phyloP scores from a whole-genome alignment of 2,888 invertebrate genomes.

The Omphaloscelis lunosa region DNA sequence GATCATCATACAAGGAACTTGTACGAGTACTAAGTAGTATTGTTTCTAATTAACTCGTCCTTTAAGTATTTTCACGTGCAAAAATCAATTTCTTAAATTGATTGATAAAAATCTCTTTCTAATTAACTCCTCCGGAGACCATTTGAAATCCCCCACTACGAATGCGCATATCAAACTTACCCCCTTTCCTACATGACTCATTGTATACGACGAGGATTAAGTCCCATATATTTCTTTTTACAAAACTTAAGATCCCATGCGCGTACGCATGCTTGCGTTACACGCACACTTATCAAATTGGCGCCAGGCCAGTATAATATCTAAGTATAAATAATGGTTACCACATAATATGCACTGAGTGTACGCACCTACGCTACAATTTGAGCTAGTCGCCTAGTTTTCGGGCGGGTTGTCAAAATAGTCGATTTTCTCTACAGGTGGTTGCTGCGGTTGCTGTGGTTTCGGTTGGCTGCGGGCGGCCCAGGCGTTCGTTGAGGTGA shows the following conservation, averaged over 20 bases:
- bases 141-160: background rate
- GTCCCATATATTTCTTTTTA: background rate
- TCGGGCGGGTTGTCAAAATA: conserved; percentile 90
- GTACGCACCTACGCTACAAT: conserved; percentile 61
- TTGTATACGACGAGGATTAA: background rate
- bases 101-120: background rate
- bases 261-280: conserved; percentile 1
- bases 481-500: conserved; percentile 87
- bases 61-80: background rate
- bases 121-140: background rate
- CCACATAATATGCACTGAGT: conserved; percentile 65
- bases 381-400: conserved; percentile 73
- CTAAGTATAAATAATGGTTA: conserved; percentile 41
- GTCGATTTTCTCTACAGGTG: conserved; percentile 80
- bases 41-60: background rate
- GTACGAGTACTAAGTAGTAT: background rate
- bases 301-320: conserved; percentile 27
- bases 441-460: conserved; percentile 59
- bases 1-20: background rate
- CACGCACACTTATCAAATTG: conserved; percentile 25
- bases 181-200: background rate
- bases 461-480: conserved; percentile 81
- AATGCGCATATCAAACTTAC: background rate
- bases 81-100: conserved; percentile 12
- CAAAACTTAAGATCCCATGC: conserved; percentile 6